Percentiles rank a stretch among this genome's conserved stretches.
phyloP scores from a whole-genome alignment of 1,140 invertebrate species.

The Dolichoris vasculosae region DNA sequence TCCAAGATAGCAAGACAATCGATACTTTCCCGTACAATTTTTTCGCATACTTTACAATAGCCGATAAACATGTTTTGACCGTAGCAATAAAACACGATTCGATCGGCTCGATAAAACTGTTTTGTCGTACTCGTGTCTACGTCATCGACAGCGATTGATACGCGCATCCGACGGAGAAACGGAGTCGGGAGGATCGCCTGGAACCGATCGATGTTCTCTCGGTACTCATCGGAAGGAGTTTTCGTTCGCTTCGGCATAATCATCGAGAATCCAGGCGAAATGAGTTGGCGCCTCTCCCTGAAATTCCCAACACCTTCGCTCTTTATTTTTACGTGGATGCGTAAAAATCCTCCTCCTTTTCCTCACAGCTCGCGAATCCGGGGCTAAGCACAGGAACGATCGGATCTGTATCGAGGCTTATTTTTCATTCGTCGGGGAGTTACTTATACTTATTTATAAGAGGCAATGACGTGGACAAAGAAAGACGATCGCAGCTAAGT shows the following conservation, averaged over 20 bases:
- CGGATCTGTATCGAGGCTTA: neutral
- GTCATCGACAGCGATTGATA: no score
- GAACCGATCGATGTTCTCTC: neutral
- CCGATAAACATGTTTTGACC: neutral
- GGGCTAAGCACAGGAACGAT: neutral
- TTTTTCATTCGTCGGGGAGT: conserved; percentile 30
- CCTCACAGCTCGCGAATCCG: no score
- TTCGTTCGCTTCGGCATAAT: conserved; percentile 1
- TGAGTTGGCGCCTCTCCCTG: neutral
- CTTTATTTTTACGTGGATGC: conserved; percentile 1
- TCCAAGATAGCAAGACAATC: neutral
- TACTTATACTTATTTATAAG: conserved; percentile 21
- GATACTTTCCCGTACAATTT: neutral
- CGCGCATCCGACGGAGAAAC: no score
- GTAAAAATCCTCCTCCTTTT: neutral
- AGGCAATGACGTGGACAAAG: neutral
- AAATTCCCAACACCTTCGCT: no score
- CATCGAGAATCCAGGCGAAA: neutral
- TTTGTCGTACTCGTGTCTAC: no score
- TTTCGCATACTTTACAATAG: neutral
- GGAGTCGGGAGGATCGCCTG: no score
- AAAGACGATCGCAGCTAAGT: neutral
- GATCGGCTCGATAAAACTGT: no score
- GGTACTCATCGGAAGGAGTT: neutral
- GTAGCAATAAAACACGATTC: no score